Evolutionary conservation across 2,113 vertebrate species (phyloP), one percentile per base, ranked within the genome.

Genomic region (Grammomys surdaster): DNA sequence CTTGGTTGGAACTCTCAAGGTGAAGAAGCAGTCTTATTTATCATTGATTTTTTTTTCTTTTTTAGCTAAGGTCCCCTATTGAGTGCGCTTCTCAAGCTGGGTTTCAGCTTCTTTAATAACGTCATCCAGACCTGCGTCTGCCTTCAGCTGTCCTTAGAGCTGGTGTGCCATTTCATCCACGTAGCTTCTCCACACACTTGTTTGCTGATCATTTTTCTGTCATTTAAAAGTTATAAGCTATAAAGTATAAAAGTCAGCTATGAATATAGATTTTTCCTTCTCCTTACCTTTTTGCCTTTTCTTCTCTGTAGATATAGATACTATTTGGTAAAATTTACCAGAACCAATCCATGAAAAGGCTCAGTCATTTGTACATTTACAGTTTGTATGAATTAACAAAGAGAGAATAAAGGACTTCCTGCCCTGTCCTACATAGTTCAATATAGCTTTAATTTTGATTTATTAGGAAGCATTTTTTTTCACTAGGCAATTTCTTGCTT

Each of bases 31-130:
- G 78, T 90, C 93, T 95, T 96, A 96, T 82, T 98, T 98, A 89
- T 96, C 96, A 98, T 95, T 97, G 97, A 94, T 97, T 98, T 98
- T 97, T 60, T 60, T 75, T 76, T 77, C 14, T 91, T 63, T 97
- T 98, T 97, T 94, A 84, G 82, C 95, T 96, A 95, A 90, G 54
- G 3, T 96, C 96, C 80, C 96, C 96, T 89, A 17, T 94, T 75
- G 95, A 97, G 97, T 87, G 78, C 77, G 93, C 93, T 95, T 97
- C 96, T 96, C 80, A 56, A 72, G 58, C 84, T 97, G 60, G n/a
- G 67, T 96, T 92, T 98, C 96, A 97, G 36, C 84, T 97, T 1
- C 75, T 89, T 97, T 96, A 97, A 96, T 93, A 97, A 77, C 73
- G 93, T 97, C 5, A n/a, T 97, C 93, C 75, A 36, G 76, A 65